These are phyloP conservation scores for Hypocryptadius cinnamomeus DNA, from an alignment of 2,113 vertebrate genomes.

Conservation along the genomic window DNA sequence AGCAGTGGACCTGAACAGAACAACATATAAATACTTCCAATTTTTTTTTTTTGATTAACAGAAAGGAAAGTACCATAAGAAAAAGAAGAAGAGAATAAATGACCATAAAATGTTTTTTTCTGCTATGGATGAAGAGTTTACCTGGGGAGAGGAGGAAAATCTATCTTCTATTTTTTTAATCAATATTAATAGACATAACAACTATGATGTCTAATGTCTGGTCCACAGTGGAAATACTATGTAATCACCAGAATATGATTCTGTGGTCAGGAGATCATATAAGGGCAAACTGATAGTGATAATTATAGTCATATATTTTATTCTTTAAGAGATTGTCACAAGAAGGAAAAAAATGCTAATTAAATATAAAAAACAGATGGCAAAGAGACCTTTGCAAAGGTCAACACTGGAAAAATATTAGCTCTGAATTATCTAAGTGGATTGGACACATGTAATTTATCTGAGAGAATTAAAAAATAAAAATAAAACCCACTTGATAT, in stretches of 20 bases:
- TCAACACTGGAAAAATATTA: not conserved
- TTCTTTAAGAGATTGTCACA: constrained; percentile 3
- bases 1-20: not conserved
- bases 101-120: not conserved
- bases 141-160: not conserved
- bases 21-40: not conserved
- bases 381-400: constrained; percentile 34
- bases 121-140: not conserved
- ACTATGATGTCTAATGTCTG: not conserved
- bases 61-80: not conserved
- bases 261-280: not conserved
- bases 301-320: constrained; percentile 11
- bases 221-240: not conserved
- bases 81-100: not conserved
- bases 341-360: constrained; percentile 4
- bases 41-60: not conserved
- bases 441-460: constrained; percentile 30
- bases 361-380: constrained; percentile 54
- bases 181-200: not conserved
- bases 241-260: not conserved
- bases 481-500: constrained; percentile 1
- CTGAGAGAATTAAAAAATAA: constrained; percentile 4
- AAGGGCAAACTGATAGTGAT: not conserved
- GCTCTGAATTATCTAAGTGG: constrained; percentile 19
- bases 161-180: not conserved